Base-by-base conservation (phyloP, 2,113 vertebrate genomes). In the Scatophagus argus region DNA sequence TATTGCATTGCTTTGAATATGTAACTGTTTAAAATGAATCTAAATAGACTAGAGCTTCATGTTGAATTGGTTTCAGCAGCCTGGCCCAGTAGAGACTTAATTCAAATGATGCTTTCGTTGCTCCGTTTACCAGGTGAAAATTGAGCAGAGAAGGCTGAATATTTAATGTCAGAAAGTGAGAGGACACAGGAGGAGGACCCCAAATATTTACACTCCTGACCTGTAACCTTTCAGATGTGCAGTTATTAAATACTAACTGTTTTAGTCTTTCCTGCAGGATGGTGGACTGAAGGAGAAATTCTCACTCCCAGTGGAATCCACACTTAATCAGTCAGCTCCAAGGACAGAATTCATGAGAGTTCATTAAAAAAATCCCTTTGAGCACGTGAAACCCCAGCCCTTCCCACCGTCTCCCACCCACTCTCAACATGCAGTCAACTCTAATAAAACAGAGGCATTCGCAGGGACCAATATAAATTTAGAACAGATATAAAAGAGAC, bases 291-390 rank as follows among this genome's bases (percentile, higher is more conserved):
- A 74, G 74, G 65, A 74, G 62, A 86, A 60, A 77, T 29, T 65
- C 68, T 69, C n/a, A 11, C 11, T 71, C 66, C 49, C 68, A 34
- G 52, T 0, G 10, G 65, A 61, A 60, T 19, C 34, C 55, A 55
- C 56, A 65, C 52, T 71, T 81, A 44, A 81, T 68, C 82, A 72
- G 59, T 66, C 73, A 55, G 34, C 63, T 81, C 32, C 66, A 81
- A 87, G 85, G 86, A 80, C 74, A 47, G 61, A 76, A 83, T 88
- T 88, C 68, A 81, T 61, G 52, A 71, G 73, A 64, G 79, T 73
- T 79, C 43, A 77, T 80, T 54, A 86, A 74, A 77, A 84, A n/a
- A 46, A 25, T 76, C 25, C 44, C 61, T 74, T 77, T 61, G 67
- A 81, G 78, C 62, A 67, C 61, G 69, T 70, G 55, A 65, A 67